phyloP scores from a whole-genome alignment of 2,888 invertebrate species.

The Mesochorus sp. region DNA sequence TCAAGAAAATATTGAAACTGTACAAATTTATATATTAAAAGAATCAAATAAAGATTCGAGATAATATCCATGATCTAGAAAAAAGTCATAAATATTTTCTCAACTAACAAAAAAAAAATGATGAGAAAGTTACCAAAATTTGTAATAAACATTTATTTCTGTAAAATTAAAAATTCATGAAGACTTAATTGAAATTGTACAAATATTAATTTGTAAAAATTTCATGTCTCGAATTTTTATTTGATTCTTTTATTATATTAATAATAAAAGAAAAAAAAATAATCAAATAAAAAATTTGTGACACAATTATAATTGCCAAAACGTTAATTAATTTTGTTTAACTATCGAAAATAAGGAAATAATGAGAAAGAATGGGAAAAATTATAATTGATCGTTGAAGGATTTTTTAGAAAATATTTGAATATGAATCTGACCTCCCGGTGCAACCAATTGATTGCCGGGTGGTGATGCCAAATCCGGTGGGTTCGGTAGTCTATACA shows the following conservation, averaged over 20 bases:
- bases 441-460: constrained; percentile 93
- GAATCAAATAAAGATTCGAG: no score
- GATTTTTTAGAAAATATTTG: no score
- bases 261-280: neutral
- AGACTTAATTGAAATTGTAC: neutral
- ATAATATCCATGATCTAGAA: no score
- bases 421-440: constrained; percentile 87
- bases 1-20: no score
- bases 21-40: no score
- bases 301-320: no score
- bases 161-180: neutral
- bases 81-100: no score
- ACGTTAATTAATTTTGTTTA: no score
- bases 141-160: neutral
- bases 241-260: neutral
- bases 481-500: constrained; percentile 91
- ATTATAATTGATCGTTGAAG: no score
- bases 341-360: no score
- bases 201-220: neutral
- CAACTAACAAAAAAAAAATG: neutral
- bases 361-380: no score
- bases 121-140: neutral
- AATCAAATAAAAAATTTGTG: neutral
- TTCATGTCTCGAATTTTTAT: no score
- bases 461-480: constrained; percentile 92